Evolutionary conservation across 2,113 vertebrate genomes (phyloP).

Genomic region (Ictalurus furcatus): DNA sequence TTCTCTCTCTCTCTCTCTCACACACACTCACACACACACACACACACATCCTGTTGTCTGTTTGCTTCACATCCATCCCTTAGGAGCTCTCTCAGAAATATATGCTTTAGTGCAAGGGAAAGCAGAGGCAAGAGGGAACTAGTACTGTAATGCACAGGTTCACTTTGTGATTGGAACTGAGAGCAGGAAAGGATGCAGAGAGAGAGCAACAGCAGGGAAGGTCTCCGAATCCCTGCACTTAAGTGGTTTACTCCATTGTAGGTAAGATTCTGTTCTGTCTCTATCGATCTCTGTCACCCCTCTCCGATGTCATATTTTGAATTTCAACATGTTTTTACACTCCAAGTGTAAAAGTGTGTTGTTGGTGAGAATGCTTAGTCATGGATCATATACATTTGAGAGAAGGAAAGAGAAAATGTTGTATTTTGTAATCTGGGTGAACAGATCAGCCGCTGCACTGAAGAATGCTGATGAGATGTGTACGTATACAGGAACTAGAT

Average conservation of each 20-base stretch:
- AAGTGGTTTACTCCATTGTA: slow-evolving; percentile 16
- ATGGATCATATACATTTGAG: not conserved
- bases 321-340: not conserved
- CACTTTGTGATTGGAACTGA: slow-evolving; percentile 21
- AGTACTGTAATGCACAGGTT: not conserved
- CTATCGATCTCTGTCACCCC: not conserved
- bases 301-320: not conserved
- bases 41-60: slow-evolving; percentile 24
- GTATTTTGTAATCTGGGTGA: slow-evolving; percentile 27
- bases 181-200: not conserved
- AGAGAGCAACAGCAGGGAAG: slow-evolving; percentile 12
- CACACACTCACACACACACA: slow-evolving; percentile 2
- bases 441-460: slow-evolving; percentile 15
- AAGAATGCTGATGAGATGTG: slow-evolving; percentile 8
- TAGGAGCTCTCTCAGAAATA: slow-evolving; percentile 2
- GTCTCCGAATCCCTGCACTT: not conserved
- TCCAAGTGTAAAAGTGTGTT: not conserved
- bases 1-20: not conserved
- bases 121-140: not conserved
- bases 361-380: slow-evolving; percentile 13
- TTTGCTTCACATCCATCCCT: slow-evolving; percentile 19
- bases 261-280: slow-evolving; percentile 43
- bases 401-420: not conserved
- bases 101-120: not conserved
- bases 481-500: slow-evolving; percentile 16